phyloP scores from a whole-genome alignment of 2,888 invertebrate genomes.

The Amphipoea oculea region DNA sequence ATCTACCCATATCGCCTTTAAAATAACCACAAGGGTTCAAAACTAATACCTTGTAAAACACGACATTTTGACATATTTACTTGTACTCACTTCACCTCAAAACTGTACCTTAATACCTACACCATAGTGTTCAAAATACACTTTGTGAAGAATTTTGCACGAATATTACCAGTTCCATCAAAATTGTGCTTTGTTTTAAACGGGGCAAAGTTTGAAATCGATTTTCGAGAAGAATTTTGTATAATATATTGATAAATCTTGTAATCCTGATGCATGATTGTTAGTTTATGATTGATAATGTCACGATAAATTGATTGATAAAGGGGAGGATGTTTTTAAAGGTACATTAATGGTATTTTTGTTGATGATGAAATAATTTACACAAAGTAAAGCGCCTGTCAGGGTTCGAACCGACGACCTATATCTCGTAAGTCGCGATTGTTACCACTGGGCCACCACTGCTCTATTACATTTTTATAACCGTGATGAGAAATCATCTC shows the following conservation, averaged over 20 bases:
- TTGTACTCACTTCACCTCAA: background rate
- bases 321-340: background rate
- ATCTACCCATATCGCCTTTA: conserved; percentile 2
- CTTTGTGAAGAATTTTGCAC: background rate
- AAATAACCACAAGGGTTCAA: conserved; percentile 40
- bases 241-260: conserved; percentile 13
- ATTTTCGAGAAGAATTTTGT: background rate
- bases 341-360: background rate
- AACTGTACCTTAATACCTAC: background rate
- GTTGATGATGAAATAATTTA: too few relatives aligned
- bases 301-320: conserved; percentile 43
- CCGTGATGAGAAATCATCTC: background rate
- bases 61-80: conserved; percentile 52
- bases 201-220: background rate
- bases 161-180: too few relatives aligned
- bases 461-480: too few relatives aligned
- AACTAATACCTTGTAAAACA: conserved; percentile 57
- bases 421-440: too few relatives aligned
- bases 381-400: too few relatives aligned
- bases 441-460: too few relatives aligned
- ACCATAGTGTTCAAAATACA: background rate
- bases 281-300: conserved; percentile 55
- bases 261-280: conserved; percentile 49
- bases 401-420: too few relatives aligned
- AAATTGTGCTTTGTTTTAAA: too few relatives aligned